Evolutionary conservation across 2,113 vertebrate genomes (phyloP), one percentile per base, ranked within the genome.

Genomic region (Daphoenositta chrysoptera): DNA sequence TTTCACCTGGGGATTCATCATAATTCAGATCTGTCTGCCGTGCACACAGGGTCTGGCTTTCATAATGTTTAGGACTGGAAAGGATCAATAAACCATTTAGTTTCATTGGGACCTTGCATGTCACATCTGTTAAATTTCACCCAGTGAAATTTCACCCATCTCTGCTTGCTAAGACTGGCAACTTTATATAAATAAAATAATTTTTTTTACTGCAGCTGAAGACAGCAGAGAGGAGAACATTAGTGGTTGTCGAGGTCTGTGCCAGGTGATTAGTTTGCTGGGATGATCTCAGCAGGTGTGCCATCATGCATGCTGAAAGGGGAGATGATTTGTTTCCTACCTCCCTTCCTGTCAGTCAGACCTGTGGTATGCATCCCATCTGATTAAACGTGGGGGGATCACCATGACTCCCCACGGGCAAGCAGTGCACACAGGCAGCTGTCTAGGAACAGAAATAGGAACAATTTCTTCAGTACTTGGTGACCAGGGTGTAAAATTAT

Each of bases 41-140:
- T 69, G 40, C 75, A 64, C 73, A 50, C 47, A 53, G 44, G 39
- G 35, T 91, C 95, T 97, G 96, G 85, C 42, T 96, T 95, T 93
- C 92, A 45, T 94, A 96, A 85, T 61, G n/a, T 87, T 94, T 87
- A 79, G 64, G 70, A 44, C 65, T 91, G 87, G n/a, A 51, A 94
- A 79, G 83, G 87, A 97, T 95, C 94, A 95, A 95, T 97, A 96
- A 95, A 89, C 87, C 69, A 23, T 94, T 92, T 47, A 68, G 91
- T 89, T 81, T 91, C 84, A 33, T 2, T 76, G 87, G 87, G 81
- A 95, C 53, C 2, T 2, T 72, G 61, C 19, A 24, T 69, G 73
- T 89, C 93, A 84, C 83, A 65, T 92, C 95, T 95, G 81, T 78
- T 94, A 91, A 79, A 94, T 95, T 89, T 95, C 83, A 87, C 37